A percentile compares a stretch with the other conserved stretches of the same genome.
Conservation (phyloP, 2,888 invertebrate species). For the Iphiclides podalirius region DNA sequence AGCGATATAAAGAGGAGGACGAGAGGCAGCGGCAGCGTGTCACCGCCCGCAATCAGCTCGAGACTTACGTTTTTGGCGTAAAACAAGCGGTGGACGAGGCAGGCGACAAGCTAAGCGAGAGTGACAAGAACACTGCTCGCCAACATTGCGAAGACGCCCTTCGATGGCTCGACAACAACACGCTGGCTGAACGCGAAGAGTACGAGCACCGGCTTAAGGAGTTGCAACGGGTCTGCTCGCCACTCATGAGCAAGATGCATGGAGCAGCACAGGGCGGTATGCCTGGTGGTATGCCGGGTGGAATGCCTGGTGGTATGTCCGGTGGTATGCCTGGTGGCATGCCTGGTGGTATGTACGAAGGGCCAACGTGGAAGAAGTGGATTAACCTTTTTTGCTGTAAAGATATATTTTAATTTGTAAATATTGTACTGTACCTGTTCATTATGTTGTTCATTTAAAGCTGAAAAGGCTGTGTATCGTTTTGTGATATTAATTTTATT, state of each 20-base stretch:
- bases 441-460: no score
- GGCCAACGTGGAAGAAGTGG: background rate
- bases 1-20: slow-evolving; percentile 86
- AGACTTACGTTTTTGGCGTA: slow-evolving; percentile 84
- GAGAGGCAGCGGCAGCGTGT: slow-evolving; percentile 84
- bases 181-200: slow-evolving; percentile 82
- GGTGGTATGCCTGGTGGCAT: no score
- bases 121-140: slow-evolving; percentile 82
- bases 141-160: slow-evolving; percentile 80
- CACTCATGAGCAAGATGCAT: slow-evolving; percentile 79
- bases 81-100: slow-evolving; percentile 84
- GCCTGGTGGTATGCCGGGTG: slow-evolving; percentile 25
- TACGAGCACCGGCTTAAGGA: slow-evolving; percentile 82
- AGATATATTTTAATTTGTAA: no score
- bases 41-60: slow-evolving; percentile 85
- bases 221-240: slow-evolving; percentile 78
- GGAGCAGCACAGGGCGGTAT: slow-evolving; percentile 60
- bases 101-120: slow-evolving; percentile 79
- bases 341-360: no score
- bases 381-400: background rate
- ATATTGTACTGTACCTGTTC: no score
- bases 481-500: background rate
- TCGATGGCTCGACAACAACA: slow-evolving; percentile 86
- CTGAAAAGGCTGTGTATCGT: no score
- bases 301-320: slow-evolving; percentile 36